phyloP scores from a whole-genome alignment of 1,140 invertebrate species.

The Zaprionus capensis region DNA sequence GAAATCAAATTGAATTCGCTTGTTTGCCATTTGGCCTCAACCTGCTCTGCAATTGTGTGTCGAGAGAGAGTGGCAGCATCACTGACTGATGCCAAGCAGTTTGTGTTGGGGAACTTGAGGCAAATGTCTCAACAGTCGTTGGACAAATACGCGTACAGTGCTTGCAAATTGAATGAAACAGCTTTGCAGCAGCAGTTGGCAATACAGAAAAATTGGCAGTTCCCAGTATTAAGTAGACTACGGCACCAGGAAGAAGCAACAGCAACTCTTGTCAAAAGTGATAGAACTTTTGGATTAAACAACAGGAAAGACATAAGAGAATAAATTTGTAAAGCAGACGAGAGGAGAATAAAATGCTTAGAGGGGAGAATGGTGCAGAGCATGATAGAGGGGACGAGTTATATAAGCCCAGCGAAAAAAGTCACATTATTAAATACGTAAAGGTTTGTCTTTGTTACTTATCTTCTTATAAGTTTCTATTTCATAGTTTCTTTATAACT shows the following conservation, averaged over 20 bases:
- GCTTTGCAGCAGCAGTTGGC: conserved; percentile 6
- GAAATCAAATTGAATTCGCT: conserved; percentile 43
- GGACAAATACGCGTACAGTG: conserved; percentile 9
- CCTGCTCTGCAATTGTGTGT: conserved; percentile 15
- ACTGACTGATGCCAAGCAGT: conserved; percentile 13
- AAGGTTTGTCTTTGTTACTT: too few relatives aligned
- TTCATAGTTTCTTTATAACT: too few relatives aligned
- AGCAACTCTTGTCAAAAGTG: not conserved
- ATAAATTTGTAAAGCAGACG: not conserved
- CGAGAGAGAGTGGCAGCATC: conserved; percentile 26
- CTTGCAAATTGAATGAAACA: conserved; percentile 19
- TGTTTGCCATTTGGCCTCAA: conserved; percentile 62
- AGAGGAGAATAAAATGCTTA: too few relatives aligned
- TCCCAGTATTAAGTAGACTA: not conserved
- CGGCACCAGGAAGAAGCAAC: not conserved
- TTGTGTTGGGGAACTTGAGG: conserved; percentile 2
- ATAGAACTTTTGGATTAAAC: not conserved
- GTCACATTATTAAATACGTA: too few relatives aligned
- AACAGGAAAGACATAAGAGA: not conserved
- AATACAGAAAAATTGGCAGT: not conserved
- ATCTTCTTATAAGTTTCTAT: too few relatives aligned
- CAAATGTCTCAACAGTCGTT: not conserved
- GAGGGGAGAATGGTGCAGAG: too few relatives aligned
- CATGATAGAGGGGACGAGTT: too few relatives aligned
- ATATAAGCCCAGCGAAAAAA: too few relatives aligned